phyloP scores from a whole-genome alignment of 2,888 invertebrate species.

The Holacanthella duospinosa region DNA sequence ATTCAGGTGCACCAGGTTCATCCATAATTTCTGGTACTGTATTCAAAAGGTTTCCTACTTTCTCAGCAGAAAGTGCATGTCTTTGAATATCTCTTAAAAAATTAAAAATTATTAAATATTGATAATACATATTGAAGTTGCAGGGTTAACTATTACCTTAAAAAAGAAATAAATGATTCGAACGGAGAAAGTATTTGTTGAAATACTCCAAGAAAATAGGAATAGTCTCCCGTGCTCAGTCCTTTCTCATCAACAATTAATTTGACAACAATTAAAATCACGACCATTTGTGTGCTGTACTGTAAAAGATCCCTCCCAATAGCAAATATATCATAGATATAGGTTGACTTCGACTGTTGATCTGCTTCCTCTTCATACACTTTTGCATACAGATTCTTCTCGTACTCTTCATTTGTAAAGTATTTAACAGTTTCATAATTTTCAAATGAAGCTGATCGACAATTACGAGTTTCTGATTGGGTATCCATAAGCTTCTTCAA shows the following conservation, averaged over 20 bases:
- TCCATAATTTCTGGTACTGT: conserved; percentile 80
- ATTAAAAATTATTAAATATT: background rate
- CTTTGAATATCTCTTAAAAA: background rate
- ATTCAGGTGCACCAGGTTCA: conserved; percentile 61
- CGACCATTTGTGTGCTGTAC: background rate
- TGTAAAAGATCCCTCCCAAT: background rate
- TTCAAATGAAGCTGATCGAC: background rate
- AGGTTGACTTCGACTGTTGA: background rate
- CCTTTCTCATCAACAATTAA: background rate
- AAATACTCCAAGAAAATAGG: background rate
- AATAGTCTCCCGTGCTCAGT: background rate
- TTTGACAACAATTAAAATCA: background rate
- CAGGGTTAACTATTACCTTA: background rate
- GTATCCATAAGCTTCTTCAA: background rate
- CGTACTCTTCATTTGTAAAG: background rate
- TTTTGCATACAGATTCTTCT: background rate
- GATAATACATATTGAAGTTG: background rate
- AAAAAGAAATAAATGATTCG: background rate
- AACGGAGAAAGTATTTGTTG: background rate
- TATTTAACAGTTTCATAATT: background rate
- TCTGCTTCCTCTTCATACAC: background rate
- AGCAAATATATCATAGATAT: background rate
- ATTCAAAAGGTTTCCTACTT: conserved; percentile 90
- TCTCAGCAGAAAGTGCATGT: conserved; percentile 79
- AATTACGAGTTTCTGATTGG: background rate